Evolutionary conservation across 2,113 vertebrate species (phyloP), one percentile per base, ranked within the genome.

Genomic region (Notarius quadriscutis): DNA sequence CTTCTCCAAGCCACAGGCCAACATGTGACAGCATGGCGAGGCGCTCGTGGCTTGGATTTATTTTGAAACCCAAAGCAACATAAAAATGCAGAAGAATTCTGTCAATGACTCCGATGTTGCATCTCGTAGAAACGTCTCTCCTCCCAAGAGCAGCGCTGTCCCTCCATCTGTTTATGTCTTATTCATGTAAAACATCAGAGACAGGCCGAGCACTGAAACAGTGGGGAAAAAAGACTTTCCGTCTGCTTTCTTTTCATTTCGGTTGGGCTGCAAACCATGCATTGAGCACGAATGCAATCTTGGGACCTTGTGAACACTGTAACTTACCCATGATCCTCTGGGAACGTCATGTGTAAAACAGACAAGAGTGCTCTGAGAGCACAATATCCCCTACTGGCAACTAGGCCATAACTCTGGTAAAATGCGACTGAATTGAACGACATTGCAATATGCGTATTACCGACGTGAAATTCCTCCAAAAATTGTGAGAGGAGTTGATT

Each of bases 171-270:
- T 81, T 62, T 20, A 84, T 55, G 4, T 78, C 63, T 89, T 75
- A 83, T 87, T 84, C 51, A 75, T 75, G 55, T 55, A 48, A 27
- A 82, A 58, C 55, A 57, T 80, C 55, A 65, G 41, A 55, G 53
- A 71, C n/a, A 27, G 20, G 22, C n/a, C 1, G 63, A 69, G 48
- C 25, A 58, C 48, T 0, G 41, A 65, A 20, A 48, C 7, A 3
- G 5, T 18, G 12, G 22, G 14, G 10, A n/a, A 51, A 50, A 62
- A 85, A 62, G n/a, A 77, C n/a, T 69, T 62, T 71, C 58, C 30
- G 81, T 85, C 58, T 86, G 84, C 83, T 85, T 87, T 55, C 83
- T 87, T 89, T 89, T 87, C 67, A 87, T 87, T 87, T 83, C 58
- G 63, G 53, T 81, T 34, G 30, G 17, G 15, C 79, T 18, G 15